Conservation (phyloP, 2,888 invertebrate genomes). For the Drosophila paramelanica region DNA sequence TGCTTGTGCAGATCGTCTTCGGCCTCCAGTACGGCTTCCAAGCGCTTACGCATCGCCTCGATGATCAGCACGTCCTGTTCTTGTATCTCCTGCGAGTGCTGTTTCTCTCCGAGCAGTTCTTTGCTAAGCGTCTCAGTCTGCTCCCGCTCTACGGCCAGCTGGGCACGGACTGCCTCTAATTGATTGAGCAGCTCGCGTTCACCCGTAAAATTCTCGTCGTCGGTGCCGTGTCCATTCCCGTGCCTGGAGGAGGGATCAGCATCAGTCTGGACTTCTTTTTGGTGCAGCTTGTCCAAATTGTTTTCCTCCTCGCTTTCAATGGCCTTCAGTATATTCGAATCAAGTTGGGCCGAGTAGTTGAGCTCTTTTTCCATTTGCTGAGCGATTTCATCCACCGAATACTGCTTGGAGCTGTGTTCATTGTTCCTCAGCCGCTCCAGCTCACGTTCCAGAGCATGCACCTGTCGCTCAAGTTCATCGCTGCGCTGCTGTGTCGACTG, state of each 20-base stretch:
- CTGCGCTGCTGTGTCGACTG: constrained; percentile 68
- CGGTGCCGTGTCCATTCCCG: constrained; percentile 80
- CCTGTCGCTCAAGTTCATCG: constrained; percentile 85
- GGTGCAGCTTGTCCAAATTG: constrained; percentile 75
- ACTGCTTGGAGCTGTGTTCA: constrained; percentile 81
- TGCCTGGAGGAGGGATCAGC: constrained; percentile 40
- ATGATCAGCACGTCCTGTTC: constrained; percentile 89
- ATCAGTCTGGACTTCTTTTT: constrained; percentile 65
- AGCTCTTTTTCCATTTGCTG: constrained; percentile 87
- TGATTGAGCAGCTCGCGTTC: constrained; percentile 83
- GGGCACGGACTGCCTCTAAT: constrained; percentile 77
- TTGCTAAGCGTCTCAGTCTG: constrained; percentile 86
- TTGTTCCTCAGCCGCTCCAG: constrained; percentile 80
- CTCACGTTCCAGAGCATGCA: constrained; percentile 85
- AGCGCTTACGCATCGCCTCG: constrained; percentile 87
- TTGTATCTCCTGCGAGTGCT: constrained; percentile 86
- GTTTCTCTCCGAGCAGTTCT: constrained; percentile 87
- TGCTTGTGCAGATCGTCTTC: constrained; percentile 88
- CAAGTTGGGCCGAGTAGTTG: constrained; percentile 87
- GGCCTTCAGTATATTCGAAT: constrained; percentile 87
- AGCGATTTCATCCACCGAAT: constrained; percentile 86
- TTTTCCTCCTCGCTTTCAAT: constrained; percentile 86
- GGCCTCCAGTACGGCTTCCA: constrained; percentile 88
- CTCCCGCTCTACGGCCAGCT: constrained; percentile 79
- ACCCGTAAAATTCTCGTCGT: constrained; percentile 82